Conservation (phyloP, 2,113 vertebrate species). For the Cariama cristata region DNA sequence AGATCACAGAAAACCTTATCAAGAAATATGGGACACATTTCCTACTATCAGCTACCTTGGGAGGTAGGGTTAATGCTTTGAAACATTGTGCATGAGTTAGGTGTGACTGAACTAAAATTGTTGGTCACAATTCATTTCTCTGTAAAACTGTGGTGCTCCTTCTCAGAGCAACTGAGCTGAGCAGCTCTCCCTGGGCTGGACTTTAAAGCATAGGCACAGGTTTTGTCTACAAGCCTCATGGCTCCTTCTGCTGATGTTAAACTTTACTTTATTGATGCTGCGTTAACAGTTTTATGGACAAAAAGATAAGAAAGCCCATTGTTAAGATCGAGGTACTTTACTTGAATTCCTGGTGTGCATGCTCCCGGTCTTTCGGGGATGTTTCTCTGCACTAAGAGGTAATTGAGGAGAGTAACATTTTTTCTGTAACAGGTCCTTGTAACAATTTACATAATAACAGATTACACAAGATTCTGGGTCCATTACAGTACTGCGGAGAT, state of each 20-base stretch:
- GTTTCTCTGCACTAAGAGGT: neutral
- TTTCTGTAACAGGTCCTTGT: neutral
- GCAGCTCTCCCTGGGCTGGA: rapidly evolving
- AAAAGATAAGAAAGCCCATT: rapidly evolving
- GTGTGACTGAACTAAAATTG: neutral
- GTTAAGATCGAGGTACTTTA: neutral
- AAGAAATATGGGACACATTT: conserved; percentile 99
- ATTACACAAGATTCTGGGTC: neutral
- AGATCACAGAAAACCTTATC: conserved; percentile 96
- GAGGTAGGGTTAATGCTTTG: conserved; percentile 81
- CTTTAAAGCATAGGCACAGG: neutral
- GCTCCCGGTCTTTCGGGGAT: neutral
- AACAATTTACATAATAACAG: neutral
- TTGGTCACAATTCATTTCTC: neutral
- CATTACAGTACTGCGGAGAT: neutral
- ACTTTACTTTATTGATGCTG: neutral
- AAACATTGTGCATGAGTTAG: neutral
- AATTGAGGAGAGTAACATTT: neutral
- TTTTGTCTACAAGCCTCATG: neutral
- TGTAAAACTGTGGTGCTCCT: neutral
- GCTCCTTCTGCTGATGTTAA: neutral
- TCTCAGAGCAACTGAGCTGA: neutral
- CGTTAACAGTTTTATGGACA: neutral
- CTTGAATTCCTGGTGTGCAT: neutral
- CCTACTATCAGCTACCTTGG: conserved; percentile 92